These are phyloP conservation scores for Leptoteleia sp. DNA, from an alignment of 1,140 invertebrate species.

Conservation along the genomic window DNA sequence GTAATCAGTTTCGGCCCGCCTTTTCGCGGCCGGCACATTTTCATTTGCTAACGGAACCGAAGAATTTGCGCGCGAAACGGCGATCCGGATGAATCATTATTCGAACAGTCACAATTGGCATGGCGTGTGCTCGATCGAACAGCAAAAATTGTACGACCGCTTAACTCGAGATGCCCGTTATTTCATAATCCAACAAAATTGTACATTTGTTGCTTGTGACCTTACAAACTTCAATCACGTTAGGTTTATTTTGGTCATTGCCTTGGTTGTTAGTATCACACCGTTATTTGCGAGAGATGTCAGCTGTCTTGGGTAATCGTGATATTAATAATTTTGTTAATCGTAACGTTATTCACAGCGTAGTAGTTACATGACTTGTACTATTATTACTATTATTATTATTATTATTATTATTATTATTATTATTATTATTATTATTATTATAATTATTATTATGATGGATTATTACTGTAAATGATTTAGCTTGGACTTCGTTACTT, in stretches of 20 bases:
- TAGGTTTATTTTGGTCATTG: constrained; percentile 37
- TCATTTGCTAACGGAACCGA: too few relatives aligned
- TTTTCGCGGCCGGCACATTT: too few relatives aligned
- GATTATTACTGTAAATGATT: constrained; percentile 71
- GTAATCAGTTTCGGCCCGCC: constrained; percentile 6
- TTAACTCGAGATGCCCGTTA: neutral
- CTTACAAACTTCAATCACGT: constrained; percentile 60
- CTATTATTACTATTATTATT: constrained; percentile 46
- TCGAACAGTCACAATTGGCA: neutral
- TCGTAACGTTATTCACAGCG: constrained; percentile 61
- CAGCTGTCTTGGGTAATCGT: constrained; percentile 42
- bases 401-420: too few relatives aligned
- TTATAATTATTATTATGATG: constrained; percentile 51
- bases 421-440: constrained; percentile 45
- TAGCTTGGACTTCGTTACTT: constrained; percentile 68
- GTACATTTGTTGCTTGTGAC: neutral
- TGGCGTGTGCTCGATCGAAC: constrained; percentile 1
- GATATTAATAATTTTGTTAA: constrained; percentile 57
- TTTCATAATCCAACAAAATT: constrained; percentile 6
- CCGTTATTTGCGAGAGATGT: constrained; percentile 52
- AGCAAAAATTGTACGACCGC: neutral
- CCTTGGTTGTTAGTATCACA: constrained; percentile 60
- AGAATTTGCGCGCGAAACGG: too few relatives aligned
- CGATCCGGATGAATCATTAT: neutral
- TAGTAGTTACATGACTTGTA: constrained; percentile 50